Percentiles rank a stretch among this genome's conserved stretches.
phyloP scores from a whole-genome alignment of 2,888 invertebrate species.

The Drosophila flavopinicola region DNA sequence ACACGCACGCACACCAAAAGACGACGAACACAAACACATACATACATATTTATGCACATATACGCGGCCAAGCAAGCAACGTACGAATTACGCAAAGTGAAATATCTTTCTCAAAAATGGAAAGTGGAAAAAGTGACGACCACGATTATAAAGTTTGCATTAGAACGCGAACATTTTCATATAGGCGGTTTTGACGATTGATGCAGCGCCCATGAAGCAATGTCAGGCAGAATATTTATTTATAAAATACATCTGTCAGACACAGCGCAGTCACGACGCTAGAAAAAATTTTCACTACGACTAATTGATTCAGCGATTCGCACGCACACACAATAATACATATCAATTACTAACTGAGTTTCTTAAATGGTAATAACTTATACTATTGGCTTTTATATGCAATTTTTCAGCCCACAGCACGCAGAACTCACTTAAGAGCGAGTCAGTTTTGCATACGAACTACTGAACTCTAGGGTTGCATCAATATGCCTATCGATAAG shows the following conservation, averaged over 20 bases:
- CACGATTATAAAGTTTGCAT: conserved; percentile 39
- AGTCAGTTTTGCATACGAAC: conserved; percentile 45
- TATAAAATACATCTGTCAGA: conserved; percentile 49
- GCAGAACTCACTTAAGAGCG: conserved; percentile 53
- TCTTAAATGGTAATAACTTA: conserved; percentile 64
- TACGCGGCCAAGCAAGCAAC: conserved; percentile 59
- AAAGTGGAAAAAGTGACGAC: conserved; percentile 76
- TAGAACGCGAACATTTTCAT: conserved; percentile 31
- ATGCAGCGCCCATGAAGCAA: conserved; percentile 13
- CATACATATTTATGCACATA: conserved; percentile 40
- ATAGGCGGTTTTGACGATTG: conserved; percentile 1
- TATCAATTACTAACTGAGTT: conserved; percentile 32
- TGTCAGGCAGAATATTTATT: conserved; percentile 43
- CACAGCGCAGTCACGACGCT: conserved; percentile 52
- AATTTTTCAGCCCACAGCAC: conserved; percentile 61
- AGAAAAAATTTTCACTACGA: conserved; percentile 19
- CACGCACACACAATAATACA: conserved; percentile 29
- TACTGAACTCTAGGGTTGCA: conserved; percentile 31
- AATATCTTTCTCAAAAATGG: conserved; percentile 79
- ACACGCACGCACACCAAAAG: conserved; percentile 40
- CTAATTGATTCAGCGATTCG: conserved; percentile 29
- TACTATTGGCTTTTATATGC: conserved; percentile 60
- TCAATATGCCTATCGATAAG: conserved; percentile 28
- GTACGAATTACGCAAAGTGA: conserved; percentile 83
- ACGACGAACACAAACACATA: conserved; percentile 40